Base-by-base conservation (phyloP, 2,113 vertebrate species). In the Mesitornis unicolor region DNA sequence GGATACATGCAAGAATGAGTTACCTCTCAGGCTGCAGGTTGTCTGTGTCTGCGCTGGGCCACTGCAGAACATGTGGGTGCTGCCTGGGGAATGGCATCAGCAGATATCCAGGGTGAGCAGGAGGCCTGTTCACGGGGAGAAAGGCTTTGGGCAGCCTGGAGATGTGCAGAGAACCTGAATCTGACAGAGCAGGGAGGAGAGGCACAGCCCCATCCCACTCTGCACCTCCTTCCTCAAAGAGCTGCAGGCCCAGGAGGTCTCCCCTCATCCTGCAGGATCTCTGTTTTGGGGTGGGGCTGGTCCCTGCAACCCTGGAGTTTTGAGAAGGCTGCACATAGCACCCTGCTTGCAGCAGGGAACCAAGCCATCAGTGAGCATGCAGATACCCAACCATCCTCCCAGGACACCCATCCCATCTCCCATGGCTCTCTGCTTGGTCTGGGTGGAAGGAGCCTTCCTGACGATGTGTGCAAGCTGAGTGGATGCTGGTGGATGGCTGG, bases 361-460 rank as follows among this genome's bases (percentile, higher is more conserved):
- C 29, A 47, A 76, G 45, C 63, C 45, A 38, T n/a, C 43, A 29
- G 29, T 43, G 40, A 79, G 56, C 43, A 2, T 2, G n/a, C 59
- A 56, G 57, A 78, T 61, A 48, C 31, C 31, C 48, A 53, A 2
- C 12, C 42, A 12, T 67, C 47, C 42, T 0, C 4, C 19, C 1
- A 2, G 38, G n/a, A n/a, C n/a, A 15, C 26, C 43, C 22, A 4
- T 67, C 73, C 73, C 43, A 19, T 43, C 47, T 84, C 42, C 81
- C 0, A 0, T 19, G 60, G 42, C 35, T 51, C 31, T 73, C 24
- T 54, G 4, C 38, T 18, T 3, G 1, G 25, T 54, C 22, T n/a
- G 77, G 42, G 31, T 70, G 81, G 51, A 81, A 59, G 92, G 36
- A 79, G 6, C 47, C 35, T 74, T 53, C 24, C 61, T 89, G 35